Evolutionary conservation across 30 jellyfish, hydroid and myxozoan species (phyloP).

Genomic region (Turritopsis rubra): DNA sequence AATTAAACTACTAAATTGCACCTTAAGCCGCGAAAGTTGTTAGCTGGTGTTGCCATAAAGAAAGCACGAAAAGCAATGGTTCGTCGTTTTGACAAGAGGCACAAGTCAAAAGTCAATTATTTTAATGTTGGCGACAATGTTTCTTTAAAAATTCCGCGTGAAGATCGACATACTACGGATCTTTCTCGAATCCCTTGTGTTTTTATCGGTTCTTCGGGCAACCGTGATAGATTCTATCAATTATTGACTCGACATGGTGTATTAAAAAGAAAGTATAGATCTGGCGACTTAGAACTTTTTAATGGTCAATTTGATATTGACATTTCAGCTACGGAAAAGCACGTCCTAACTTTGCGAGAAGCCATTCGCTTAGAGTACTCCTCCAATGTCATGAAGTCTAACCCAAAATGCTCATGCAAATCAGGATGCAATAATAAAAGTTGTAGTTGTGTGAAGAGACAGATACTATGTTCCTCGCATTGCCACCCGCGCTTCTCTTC

Average conservation of each 20-base stretch:
- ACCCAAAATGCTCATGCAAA: background rate
- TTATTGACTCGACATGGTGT: conserved; percentile 2
- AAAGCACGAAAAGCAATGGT: background rate
- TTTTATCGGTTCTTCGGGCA: background rate
- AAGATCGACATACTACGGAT: background rate
- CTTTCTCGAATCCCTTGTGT: conserved; percentile 1
- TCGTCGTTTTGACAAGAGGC: conserved; percentile 4
- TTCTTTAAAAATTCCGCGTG: background rate
- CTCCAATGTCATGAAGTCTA: background rate
- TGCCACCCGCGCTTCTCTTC: background rate
- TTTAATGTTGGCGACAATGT: conserved; percentile 30
- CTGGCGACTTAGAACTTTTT: conserved; percentile 10
- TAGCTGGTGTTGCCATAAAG: background rate
- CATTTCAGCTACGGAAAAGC: background rate
- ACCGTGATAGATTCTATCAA: background rate
- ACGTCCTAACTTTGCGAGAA: conserved; percentile 9
- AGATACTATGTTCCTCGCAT: background rate
- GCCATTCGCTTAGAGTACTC: background rate
- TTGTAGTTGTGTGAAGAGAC: background rate
- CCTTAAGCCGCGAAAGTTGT: background rate
- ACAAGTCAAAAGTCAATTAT: background rate
- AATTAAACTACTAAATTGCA: background rate
- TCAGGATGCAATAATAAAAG: background rate
- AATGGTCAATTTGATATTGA: background rate
- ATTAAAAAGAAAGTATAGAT: background rate